Conservation (phyloP, 2,888 invertebrate species). For the Sthenelais limicola region DNA sequence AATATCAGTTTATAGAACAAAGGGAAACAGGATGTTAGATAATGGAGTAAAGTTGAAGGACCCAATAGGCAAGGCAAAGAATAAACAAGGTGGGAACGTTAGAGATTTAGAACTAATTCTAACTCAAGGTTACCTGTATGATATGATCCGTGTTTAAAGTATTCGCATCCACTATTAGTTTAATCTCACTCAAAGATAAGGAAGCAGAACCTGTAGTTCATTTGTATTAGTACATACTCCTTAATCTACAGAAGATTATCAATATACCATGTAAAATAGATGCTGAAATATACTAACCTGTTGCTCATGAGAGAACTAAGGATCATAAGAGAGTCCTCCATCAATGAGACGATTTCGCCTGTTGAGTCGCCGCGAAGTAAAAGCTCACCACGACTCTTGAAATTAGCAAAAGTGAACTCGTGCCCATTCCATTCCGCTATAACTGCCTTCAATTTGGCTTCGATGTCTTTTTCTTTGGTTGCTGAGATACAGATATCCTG, state of each 20-base stretch:
- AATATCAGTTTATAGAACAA: too few relatives aligned
- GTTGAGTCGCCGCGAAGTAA: slow-evolving; percentile 93
- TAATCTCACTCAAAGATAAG: too few relatives aligned
- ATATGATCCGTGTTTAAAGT: too few relatives aligned
- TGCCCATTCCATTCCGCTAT: slow-evolving; percentile 92
- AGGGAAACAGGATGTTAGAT: too few relatives aligned
- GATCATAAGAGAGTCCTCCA: slow-evolving; percentile 98
- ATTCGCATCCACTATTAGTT: background rate
- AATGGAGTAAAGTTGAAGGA: too few relatives aligned
- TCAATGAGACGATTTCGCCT: slow-evolving; percentile 92
- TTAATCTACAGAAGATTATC: too few relatives aligned
- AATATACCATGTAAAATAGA: background rate
- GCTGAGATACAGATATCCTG: slow-evolving; percentile 98
- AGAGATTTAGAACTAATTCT: too few relatives aligned
- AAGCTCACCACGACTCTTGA: slow-evolving; percentile 94
- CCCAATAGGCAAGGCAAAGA: too few relatives aligned
- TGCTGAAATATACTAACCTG: slow-evolving; percentile 74
- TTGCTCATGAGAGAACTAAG: slow-evolving; percentile 94
- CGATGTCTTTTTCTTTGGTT: slow-evolving; percentile 97
- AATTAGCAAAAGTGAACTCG: slow-evolving; percentile 93
- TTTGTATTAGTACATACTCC: too few relatives aligned
- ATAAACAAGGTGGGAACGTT: too few relatives aligned
- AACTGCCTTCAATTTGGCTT: slow-evolving; percentile 93
- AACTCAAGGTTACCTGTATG: too few relatives aligned
- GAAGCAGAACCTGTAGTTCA: too few relatives aligned